These are phyloP conservation scores for Actias luna DNA, from an alignment of 2,888 invertebrate species.

Conservation along the genomic window DNA sequence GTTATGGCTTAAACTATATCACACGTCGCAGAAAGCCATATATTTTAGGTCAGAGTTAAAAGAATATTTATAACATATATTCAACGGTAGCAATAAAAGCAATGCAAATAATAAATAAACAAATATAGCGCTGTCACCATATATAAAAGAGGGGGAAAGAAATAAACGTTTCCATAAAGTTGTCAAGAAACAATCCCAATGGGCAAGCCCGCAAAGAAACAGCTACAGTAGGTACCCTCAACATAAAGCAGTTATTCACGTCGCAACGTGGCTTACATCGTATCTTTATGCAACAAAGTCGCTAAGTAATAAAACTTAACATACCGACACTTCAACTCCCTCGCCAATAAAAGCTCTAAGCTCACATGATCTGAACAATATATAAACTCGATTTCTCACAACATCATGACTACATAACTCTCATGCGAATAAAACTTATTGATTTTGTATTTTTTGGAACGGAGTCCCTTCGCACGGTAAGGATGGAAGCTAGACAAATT, in stretches of 20 bases:
- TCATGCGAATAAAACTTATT: constrained; percentile 4
- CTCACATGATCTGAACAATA: constrained; percentile 11
- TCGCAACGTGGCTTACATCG: constrained; percentile 17
- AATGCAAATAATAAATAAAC: not conserved
- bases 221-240: not conserved
- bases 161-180: constrained; percentile 4
- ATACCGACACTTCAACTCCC: constrained; percentile 12
- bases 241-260: constrained; percentile 16
- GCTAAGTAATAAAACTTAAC: constrained; percentile 19
- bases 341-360: constrained; percentile 12
- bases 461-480: no score
- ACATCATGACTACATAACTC: constrained; percentile 1
- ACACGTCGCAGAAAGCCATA: no score
- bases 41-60: no score
- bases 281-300: constrained; percentile 16
- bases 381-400: constrained; percentile 9
- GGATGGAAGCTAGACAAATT: no score
- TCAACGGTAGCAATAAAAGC: not conserved
- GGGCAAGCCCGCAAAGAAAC: constrained; percentile 5
- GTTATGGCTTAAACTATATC: no score
- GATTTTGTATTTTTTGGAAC: not conserved
- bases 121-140: not conserved
- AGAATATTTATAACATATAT: no score
- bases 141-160: not conserved
- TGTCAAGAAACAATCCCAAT: constrained; percentile 8